These are phyloP conservation scores for Scelioninae gen. 1 DNA, from an alignment of 2,888 invertebrate species.

Conservation along the genomic window DNA sequence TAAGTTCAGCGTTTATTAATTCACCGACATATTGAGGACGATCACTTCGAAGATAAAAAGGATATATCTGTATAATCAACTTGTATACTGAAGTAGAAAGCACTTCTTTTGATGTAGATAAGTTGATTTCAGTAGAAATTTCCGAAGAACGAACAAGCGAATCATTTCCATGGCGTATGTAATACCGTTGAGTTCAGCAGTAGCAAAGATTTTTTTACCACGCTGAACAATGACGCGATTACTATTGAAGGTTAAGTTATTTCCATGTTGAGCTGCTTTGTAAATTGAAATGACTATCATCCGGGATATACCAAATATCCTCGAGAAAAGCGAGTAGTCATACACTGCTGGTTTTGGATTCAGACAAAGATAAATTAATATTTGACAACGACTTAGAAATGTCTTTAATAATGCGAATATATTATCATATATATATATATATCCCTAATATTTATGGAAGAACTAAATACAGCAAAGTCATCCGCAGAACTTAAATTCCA, in stretches of 20 bases:
- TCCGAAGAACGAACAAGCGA: conserved; percentile 61
- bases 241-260: conserved; percentile 54
- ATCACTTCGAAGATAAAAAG: conserved; percentile 39
- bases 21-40: no score
- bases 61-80: conserved; percentile 4
- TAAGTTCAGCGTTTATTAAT: no score
- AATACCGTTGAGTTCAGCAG: conserved; percentile 58
- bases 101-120: conserved; percentile 67
- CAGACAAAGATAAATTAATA: no score
- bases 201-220: conserved; percentile 61
- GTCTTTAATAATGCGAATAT: no score
- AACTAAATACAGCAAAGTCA: no score
- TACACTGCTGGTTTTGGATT: no score
- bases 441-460: no score
- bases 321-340: conserved; percentile 3
- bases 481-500: no score
- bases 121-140: conserved; percentile 52
- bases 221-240: conserved; percentile 59
- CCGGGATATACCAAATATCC: conserved; percentile 39
- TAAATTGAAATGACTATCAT: conserved; percentile 57
- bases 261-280: conserved; percentile 66
- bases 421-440: no score
- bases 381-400: no score
- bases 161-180: conserved; percentile 69
- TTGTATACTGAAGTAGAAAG: conserved; percentile 22